Evolutionary conservation across 2,113 vertebrate species (phyloP).

Genomic region (Gallinago paraguaiae): DNA sequence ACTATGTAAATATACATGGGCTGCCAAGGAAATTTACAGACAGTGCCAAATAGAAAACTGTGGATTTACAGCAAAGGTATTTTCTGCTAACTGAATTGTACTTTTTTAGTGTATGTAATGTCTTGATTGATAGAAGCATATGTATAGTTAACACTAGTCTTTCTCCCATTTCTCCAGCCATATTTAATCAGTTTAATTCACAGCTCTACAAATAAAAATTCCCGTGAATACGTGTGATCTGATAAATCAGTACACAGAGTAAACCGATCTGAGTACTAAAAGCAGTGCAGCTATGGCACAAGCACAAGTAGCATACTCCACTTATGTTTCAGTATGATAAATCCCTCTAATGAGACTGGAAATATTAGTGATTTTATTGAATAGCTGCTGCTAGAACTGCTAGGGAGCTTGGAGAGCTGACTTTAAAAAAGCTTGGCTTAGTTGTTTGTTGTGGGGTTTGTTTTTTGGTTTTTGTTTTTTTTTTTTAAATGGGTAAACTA

Average conservation of each 20-base stretch:
- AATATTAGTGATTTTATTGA: background rate
- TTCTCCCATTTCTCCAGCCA: background rate
- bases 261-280: background rate
- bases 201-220: background rate
- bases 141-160: too few relatives aligned
- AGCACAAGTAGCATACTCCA: background rate
- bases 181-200: background rate
- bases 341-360: background rate
- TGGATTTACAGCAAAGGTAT: slow-evolving; percentile 86
- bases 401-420: background rate
- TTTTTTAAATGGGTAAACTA: background rate
- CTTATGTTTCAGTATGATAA: background rate
- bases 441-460: too few relatives aligned
- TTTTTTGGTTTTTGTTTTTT: too few relatives aligned
- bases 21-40: slow-evolving; percentile 87
- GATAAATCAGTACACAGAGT: background rate
- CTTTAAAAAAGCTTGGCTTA: background rate
- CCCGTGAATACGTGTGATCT: background rate
- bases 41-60: slow-evolving; percentile 94
- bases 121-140: background rate
- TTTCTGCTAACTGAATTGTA: background rate
- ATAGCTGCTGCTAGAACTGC: background rate
- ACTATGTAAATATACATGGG: slow-evolving; percentile 88
- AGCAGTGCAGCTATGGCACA: background rate
- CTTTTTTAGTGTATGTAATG: background rate